phyloP scores from a whole-genome alignment of 2,113 vertebrate genomes.

The Microtus oregoni region DNA sequence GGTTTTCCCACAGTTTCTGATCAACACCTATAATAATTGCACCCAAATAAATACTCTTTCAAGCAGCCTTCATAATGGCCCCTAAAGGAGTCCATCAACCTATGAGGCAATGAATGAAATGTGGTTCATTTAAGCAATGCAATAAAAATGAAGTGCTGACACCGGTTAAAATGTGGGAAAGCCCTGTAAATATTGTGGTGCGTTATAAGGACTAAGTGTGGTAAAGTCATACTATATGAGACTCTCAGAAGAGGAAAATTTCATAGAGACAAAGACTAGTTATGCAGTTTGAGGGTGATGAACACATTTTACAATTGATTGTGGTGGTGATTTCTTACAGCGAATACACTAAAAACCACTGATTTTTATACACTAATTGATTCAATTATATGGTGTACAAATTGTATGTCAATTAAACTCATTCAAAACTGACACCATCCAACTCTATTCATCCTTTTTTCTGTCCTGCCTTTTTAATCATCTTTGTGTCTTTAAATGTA shows the following conservation, averaged over 20 bases:
- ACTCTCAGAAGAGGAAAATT: not conserved
- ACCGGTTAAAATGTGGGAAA: not conserved
- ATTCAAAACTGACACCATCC: not conserved
- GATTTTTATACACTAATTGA: not conserved
- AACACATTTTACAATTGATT: not conserved
- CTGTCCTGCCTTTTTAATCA: not conserved
- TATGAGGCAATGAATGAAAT: not conserved
- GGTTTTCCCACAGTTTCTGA: not conserved
- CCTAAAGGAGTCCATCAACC: not conserved
- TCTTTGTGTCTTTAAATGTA: not conserved
- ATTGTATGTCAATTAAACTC: constrained; percentile 12
- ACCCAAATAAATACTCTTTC: not conserved
- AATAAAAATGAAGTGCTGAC: not conserved
- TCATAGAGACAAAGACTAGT: not conserved
- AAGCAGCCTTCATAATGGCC: not conserved
- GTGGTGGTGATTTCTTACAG: not conserved
- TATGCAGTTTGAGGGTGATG: not conserved
- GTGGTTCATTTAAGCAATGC: not conserved
- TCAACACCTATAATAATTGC: not conserved
- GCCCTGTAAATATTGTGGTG: not conserved
- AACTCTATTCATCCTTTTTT: not conserved
- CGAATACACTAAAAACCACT: not conserved
- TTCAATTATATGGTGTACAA: not conserved
- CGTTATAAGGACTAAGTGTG: not conserved
- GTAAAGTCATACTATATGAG: not conserved